Percentiles rank a stretch among this genome's conserved stretches.
These are phyloP conservation scores for Ataeniobius toweri DNA, from an alignment of 2,797 vertebrate species.

Conservation along the genomic window DNA sequence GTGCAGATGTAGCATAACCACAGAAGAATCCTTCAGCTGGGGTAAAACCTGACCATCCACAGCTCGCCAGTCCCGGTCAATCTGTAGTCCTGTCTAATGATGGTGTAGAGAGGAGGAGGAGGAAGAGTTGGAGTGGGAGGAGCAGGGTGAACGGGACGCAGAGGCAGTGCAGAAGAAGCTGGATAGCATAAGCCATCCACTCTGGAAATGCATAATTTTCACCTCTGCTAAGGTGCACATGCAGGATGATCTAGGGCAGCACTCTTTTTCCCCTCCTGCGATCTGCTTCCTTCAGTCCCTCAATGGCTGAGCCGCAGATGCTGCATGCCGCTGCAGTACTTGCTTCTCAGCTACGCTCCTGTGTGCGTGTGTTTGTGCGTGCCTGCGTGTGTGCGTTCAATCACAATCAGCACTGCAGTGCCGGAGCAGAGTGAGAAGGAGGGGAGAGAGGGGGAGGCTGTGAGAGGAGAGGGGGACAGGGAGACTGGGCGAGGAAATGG, in stretches of 20 bases:
- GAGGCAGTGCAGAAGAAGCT: conserved; percentile 77
- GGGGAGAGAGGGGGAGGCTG: conserved; percentile 21
- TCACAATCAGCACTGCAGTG: conserved; percentile 84
- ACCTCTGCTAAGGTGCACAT: conserved; percentile 65
- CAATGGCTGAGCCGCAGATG: conserved; percentile 67
- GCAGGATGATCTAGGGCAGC: conserved; percentile 55
- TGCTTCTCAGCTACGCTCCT: conserved; percentile 70
- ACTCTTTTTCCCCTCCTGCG: conserved; percentile 61
- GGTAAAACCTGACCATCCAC: conserved; percentile 68
- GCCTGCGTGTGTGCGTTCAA: conserved; percentile 64
- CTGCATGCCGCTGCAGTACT: conserved; percentile 80
- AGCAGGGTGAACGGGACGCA: conserved; percentile 76
- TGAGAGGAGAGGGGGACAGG: conserved; percentile 19
- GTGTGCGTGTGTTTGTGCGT: conserved; percentile 40
- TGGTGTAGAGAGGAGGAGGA: conserved; percentile 76
- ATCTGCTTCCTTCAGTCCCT: conserved; percentile 63
- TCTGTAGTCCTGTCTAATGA: conserved; percentile 77
- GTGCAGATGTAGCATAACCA: conserved; percentile 66
- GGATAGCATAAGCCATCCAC: conserved; percentile 70
- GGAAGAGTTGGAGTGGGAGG: conserved; percentile 78
- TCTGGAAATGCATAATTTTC: conserved; percentile 65
- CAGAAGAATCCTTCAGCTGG: conserved; percentile 58
- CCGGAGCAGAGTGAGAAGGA: conserved; percentile 64
- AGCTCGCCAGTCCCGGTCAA: conserved; percentile 64
- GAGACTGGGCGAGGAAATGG: conserved; percentile 54